A percentile compares a stretch with the other conserved stretches of the same genome.
phyloP scores from a whole-genome alignment of 2,113 vertebrate species.

The Oceanites oceanicus region DNA sequence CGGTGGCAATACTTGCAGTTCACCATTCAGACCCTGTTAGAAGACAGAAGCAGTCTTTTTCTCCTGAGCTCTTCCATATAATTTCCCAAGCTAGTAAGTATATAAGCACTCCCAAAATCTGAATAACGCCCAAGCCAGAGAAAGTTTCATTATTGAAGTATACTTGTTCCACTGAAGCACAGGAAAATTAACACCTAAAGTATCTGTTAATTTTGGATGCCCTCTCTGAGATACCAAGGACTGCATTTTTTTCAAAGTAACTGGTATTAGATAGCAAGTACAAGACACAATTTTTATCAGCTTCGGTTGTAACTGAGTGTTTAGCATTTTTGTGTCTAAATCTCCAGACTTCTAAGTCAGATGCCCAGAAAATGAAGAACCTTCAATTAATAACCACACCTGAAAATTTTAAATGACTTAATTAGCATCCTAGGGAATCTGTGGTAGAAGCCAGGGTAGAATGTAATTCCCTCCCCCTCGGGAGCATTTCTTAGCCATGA shows the following conservation, averaged over 20 bases:
- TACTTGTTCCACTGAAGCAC: not conserved
- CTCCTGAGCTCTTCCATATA: not conserved
- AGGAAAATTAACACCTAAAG: not conserved
- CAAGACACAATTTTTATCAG: not conserved
- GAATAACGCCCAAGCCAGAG: not conserved
- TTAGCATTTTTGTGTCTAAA: not conserved
- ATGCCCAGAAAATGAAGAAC: not conserved
- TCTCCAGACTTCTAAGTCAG: not conserved
- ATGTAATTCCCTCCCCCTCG: not conserved
- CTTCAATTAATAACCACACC: not conserved
- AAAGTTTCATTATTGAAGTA: not conserved
- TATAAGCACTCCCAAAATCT: not conserved
- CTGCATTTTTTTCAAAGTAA: not conserved
- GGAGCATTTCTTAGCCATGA: not conserved
- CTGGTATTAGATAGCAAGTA: not conserved
- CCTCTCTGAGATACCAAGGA: not conserved
- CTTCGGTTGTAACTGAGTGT: not conserved
- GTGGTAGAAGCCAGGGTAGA: not conserved
- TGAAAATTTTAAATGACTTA: not conserved
- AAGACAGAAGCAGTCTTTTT: not conserved
- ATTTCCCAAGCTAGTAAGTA: not conserved
- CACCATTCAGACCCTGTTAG: rapidly evolving
- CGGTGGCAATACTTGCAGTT: not conserved
- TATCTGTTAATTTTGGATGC: slow-evolving; percentile 4
- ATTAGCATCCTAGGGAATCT: not conserved